Base-by-base conservation (phyloP, 2,113 vertebrate species). In the Alectura lathami region DNA sequence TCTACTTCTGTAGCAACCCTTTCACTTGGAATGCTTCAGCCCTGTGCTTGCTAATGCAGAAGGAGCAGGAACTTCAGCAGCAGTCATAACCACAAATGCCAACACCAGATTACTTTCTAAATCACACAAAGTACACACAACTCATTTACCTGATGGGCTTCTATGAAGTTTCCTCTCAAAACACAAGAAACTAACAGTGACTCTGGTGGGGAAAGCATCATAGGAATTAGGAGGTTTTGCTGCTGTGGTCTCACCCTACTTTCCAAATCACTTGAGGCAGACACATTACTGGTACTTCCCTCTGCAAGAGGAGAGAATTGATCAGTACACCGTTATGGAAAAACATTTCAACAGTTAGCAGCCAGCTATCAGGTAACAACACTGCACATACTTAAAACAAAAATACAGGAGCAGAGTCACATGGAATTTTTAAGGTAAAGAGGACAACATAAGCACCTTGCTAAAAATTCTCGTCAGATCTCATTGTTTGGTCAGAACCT, bases 181-280 rank as follows among this genome's bases (percentile, higher is more conserved):
- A 99, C 98, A 95, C 99, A 99, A 89, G 99, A 98, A 54, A 98
- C 98, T 51, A 99, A 98, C 54, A 99, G 98, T 23, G 99, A 99
- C 96, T 99, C 99, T 3, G 99, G 99, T n/a, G 99, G 97, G 27
- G 99, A 98, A 97, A 99, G 96, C 99, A 99, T 99, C 97, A 99
- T 98, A 17, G 99, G 98, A 73, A 99, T 98, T 73, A 99, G 96
- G 68, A 98, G 97, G 91, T 97, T 99, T 60, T 96, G 94, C 77
- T 95, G 91, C 1, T 89, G 96, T 21, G 95, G 79, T 76, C 95
- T 97, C 21, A 83, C 24, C 14, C 75, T 96, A 81, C 74, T 91
- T 60, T 98, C 98, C 70, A 94, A 86, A 96, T 98, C 83, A 93
- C 90, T 92, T 36, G 89, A 88, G 89, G 97, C 69, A 95, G 98